Base-by-base conservation (phyloP, 1,140 invertebrate species). In the Stegodyphus dumicola region DNA sequence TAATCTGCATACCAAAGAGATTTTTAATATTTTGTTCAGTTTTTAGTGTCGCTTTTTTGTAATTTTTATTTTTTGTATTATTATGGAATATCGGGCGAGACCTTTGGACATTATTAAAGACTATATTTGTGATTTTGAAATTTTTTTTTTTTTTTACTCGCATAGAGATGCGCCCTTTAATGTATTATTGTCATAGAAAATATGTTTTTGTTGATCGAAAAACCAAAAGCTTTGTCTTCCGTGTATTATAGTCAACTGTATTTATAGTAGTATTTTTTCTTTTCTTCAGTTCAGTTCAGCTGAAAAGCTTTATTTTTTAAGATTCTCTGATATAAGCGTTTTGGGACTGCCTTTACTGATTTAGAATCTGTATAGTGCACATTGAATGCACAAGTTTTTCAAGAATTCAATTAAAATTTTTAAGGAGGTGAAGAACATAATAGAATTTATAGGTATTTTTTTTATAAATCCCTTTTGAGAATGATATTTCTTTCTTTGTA, bases 1-100 rank as follows among this genome's bases (percentile, higher is more conserved):
- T 49, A 77, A 76, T 56, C 51, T 67, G 74, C 74, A 85, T 85
- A 85, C 81, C 81, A 85, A 85, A 85, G 81, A 85, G 81, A 85
- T 85, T 84, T 85, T 84, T 76, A 69, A 18, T 15, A 7, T 75
- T 66, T 75, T 75, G 70, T 83, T 83, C 64, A 67, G 54, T 84
- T 84, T 74, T 73, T 73, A 81, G 54, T 73, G 33, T 56, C 69
- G 48, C 71, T 85, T 77, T 33, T 33, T 85, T 77, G 74, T 76
- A 85, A 60, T 77, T 85, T 84, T 81, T 77, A 76, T 49, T 52
- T 73, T 69, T 85, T 65, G 52, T 85, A 69, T 84, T 84, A 60
- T 71, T 52, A 84, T 18, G n/a, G 52, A 74, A 7, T 67, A 10
- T 60, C 56, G 56, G 9, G 76, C 15, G 60, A 64, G 51, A 52